Conservation (phyloP, 1,140 invertebrate genomes). For the Drosophila quadrilineata region DNA sequence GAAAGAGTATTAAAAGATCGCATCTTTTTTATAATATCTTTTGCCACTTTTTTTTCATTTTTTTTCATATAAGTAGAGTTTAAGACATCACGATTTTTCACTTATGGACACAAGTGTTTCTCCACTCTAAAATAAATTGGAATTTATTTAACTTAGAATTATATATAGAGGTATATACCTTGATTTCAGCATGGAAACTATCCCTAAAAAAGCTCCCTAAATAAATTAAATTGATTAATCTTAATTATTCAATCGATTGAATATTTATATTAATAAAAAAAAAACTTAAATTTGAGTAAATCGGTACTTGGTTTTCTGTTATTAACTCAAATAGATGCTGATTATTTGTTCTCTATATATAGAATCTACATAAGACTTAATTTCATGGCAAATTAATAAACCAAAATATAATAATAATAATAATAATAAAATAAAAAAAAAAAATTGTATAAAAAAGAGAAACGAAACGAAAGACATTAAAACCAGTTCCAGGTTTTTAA, state of each 20-base stretch:
- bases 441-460: conserved; percentile 32
- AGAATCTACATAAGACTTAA: conserved; percentile 14
- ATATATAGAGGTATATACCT: too few relatives aligned
- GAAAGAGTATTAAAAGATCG: too few relatives aligned
- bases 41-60: not conserved
- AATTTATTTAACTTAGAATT: too few relatives aligned
- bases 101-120: conserved; percentile 16
- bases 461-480: conserved; percentile 33
- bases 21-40: too few relatives aligned
- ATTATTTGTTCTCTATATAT: not conserved
- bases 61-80: conserved; percentile 1
- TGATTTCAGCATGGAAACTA: too few relatives aligned
- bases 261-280: too few relatives aligned
- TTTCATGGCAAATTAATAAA: conserved; percentile 34
- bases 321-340: not conserved
- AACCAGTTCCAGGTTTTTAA: conserved; percentile 64
- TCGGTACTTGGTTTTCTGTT: too few relatives aligned
- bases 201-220: too few relatives aligned
- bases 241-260: too few relatives aligned
- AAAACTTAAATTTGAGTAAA: not conserved
- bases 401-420: too few relatives aligned
- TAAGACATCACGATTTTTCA: conserved; percentile 30
- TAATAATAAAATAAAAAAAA: conserved; percentile 43
- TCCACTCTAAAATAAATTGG: not conserved
- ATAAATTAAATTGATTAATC: too few relatives aligned